Percentiles rank a stretch among this genome's conserved stretches.
Conservation (phyloP, 2,113 vertebrate genomes). For the Onychostruthus taczanowskii region DNA sequence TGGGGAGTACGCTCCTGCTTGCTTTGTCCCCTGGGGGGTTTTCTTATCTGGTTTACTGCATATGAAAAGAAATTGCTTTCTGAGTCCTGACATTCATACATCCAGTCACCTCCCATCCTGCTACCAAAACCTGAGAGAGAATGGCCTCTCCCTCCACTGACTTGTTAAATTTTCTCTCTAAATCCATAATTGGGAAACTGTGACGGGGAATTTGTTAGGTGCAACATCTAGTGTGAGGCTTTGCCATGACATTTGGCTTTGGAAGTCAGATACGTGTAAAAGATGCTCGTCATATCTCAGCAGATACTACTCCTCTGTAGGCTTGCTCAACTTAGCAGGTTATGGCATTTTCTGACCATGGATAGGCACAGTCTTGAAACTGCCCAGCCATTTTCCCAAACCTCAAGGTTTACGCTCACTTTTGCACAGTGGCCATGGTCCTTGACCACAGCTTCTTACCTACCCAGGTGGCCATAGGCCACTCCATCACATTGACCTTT, state of each 20-base stretch:
- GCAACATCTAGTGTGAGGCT: neutral
- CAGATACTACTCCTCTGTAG: neutral
- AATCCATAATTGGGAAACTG: neutral
- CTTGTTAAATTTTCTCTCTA: neutral
- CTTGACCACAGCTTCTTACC: neutral
- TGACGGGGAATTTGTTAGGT: neutral
- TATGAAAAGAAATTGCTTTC: constrained; percentile 25
- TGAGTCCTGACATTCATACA: neutral
- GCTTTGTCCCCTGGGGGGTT: neutral
- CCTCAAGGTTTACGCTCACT: neutral
- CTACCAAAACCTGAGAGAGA: neutral
- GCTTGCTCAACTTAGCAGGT: neutral
- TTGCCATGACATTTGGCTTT: neutral
- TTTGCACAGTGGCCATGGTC: neutral
- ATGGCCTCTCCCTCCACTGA: neutral
- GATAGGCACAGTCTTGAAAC: neutral
- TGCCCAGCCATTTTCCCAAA: neutral
- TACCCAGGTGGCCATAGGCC: neutral
- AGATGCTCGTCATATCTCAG: neutral
- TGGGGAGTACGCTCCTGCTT: neutral
- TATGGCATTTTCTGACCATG: neutral
- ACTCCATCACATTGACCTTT: neutral
- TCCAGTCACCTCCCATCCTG: neutral
- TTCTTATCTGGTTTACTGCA: neutral
- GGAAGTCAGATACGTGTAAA: neutral